These are phyloP conservation scores for Trissoscelio sp. DNA, from an alignment of 2,888 invertebrate species.

Conservation along the genomic window DNA sequence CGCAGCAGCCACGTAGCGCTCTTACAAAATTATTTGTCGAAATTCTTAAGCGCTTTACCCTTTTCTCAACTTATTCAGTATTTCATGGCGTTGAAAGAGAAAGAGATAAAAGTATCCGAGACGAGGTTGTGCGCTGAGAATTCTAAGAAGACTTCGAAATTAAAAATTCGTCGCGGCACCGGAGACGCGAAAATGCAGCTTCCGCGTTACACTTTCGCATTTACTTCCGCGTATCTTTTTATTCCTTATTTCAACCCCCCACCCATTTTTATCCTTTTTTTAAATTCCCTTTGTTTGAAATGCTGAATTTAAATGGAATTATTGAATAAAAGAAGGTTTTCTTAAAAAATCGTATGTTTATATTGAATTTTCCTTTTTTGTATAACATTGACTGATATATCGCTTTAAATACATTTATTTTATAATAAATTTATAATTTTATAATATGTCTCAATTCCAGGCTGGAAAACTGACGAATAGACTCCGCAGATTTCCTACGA, in stretches of 20 bases:
- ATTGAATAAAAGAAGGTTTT: no score
- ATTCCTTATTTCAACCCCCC: conserved; percentile 19
- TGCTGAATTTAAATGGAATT: no score
- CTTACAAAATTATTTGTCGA: conserved; percentile 67
- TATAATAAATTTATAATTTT: no score
- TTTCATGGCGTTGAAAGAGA: conserved; percentile 66
- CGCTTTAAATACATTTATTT: no score
- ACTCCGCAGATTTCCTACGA: no score
- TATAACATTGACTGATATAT: no score
- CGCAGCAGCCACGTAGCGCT: conserved; percentile 33
- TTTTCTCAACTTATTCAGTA: conserved; percentile 68
- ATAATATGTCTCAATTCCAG: no score
- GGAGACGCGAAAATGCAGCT: conserved; percentile 70
- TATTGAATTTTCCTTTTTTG: no score
- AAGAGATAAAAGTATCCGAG: conserved; percentile 69
- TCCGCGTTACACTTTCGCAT: conserved; percentile 66
- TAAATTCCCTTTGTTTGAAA: no score
- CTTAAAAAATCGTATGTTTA: no score
- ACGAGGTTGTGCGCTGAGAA: conserved; percentile 57
- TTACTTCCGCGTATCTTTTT: conserved; percentile 35
- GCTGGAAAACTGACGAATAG: no score
- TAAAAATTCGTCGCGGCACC: conserved; percentile 68
- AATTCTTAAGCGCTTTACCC: conserved; percentile 68
- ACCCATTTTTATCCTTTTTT: no score
- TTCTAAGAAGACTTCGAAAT: conserved; percentile 71